Percentiles rank a stretch among this genome's conserved stretches.
Evolutionary conservation across 2,113 vertebrate species (phyloP).

Genomic region (Aix galericulata): DNA sequence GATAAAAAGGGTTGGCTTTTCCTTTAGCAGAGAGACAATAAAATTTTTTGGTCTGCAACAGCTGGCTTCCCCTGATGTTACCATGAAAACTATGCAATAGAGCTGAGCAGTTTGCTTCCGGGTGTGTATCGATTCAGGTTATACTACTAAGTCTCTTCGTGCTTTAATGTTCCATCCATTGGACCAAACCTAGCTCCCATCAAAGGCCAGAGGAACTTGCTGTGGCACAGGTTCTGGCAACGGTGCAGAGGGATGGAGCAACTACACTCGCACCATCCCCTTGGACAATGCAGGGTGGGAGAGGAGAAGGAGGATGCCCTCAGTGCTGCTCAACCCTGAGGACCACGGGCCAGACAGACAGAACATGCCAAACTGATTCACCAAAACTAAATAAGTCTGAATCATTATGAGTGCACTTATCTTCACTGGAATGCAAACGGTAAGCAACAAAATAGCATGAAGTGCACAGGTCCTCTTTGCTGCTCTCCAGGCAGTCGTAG

Average conservation of each 20-base stretch:
- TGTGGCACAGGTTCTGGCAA: not conserved
- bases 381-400: not conserved
- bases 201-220: not conserved
- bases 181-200: not conserved
- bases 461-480: not conserved
- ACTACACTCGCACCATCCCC: not conserved
- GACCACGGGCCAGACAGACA: not conserved
- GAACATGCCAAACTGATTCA: not conserved
- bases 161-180: not conserved
- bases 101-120: not conserved
- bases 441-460: not conserved
- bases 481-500: not conserved
- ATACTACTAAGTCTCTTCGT: not conserved
- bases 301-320: not conserved
- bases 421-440: not conserved
- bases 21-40: not conserved
- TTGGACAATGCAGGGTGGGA: not conserved
- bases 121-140: not conserved
- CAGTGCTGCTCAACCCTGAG: fast-evolving
- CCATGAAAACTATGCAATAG: not conserved
- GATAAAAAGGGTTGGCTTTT: not conserved
- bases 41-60: not conserved
- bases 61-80: not conserved
- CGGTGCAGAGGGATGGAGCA: not conserved
- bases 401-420: not conserved